Evolutionary conservation across 2,888 invertebrate species (phyloP), one percentile per base, ranked within the genome.

Genomic region (Margaritifera margaritifera): DNA sequence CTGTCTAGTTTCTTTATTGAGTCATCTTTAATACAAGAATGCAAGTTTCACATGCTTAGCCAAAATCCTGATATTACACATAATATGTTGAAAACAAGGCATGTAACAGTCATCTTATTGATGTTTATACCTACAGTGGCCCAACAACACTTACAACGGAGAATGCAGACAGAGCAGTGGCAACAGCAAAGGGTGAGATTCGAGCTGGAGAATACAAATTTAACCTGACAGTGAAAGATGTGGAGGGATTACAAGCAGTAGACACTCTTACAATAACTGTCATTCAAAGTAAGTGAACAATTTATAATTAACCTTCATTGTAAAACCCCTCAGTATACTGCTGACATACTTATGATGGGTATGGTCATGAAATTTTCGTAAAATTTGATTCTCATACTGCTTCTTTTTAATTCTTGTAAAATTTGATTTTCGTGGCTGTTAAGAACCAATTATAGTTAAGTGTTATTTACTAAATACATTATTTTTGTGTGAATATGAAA

Each of bases 211-310:
- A 93, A 68, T 98, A 97, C 86, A 91, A 80, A 79, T 86, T 86
- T 81, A 91, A 92, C 88, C 91, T 98, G 74, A 97, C 96, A 0
- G 96, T 98, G 0, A 95, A 95, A 74, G 98, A 98, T 87, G 94
- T 94, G 0, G 95, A 97, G 87, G 94, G 95, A 80, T 94, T 94
- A 0, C 94, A 93, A 68, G 95, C 95, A 86, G 94, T 93, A 0
- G 94, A 95, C 0, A 93, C 93, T 4, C 96, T 97, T 5, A 95
- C 94, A 84, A 94, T 98, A 67, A 95, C 94, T 5, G 96, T 98
- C 22, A 91, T 96, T 57, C 95, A 96, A 91, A 86, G 90, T 90
- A 79, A 82, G 94, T 69, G 22, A 22, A n/a, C 18, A 6, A 20
- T 27, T 42, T 42, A 42, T 11, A 11, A 42, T 42, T 42, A n/a